Evolutionary conservation across 2,888 invertebrate genomes (phyloP), one percentile per base, ranked within the genome.

Genomic region (Stomorhina lunata): DNA sequence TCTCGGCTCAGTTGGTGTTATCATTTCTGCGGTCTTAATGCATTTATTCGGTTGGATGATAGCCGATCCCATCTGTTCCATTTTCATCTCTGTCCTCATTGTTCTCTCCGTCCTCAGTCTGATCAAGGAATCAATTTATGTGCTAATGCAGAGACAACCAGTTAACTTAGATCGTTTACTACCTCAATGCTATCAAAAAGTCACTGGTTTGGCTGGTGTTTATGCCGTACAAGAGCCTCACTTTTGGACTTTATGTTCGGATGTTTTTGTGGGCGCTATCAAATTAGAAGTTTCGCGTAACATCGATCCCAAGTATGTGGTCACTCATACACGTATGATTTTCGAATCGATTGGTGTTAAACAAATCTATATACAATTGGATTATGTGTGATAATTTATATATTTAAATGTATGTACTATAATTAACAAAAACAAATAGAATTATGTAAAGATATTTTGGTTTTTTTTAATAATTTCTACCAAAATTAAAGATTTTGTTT

Each of bases 21-120:
- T 99, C 32, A 94, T 99, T 86, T 98, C 98, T 0, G 97, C 98
- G 0, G 93, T 97, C 55, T 92, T 99, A 6, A 99, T 99, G 96
- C 95, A 96, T 89, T 94, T 94, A 92, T 99, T 99, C 91, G 98
- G 98, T 53, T 99, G 98, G 98, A 98, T 98, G 97, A 95, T 98
- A 87, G 99, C 99, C 5, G 99, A 99, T 92, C 99, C 99, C 0
- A 97, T 99, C 86, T 99, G 99, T 90, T 99, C 99, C 2, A 97
- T 99, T 94, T 97, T 98, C 86, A 99, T 99, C 86, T 96, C 99
- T 9, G 89, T 96, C 25, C 93, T 99, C 27, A 98, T 99, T 88
- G 96, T 95, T 22, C 92, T 96, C 37, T 98, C 98, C 93, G 98
- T 96, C 22, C 88, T 96, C 78, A 94, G 96, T 43, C 92, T 97